A percentile compares a stretch with the other conserved stretches of the same genome.
Evolutionary conservation across 2,888 invertebrate genomes (phyloP).

Genomic region (Helicoverpa assulta): DNA sequence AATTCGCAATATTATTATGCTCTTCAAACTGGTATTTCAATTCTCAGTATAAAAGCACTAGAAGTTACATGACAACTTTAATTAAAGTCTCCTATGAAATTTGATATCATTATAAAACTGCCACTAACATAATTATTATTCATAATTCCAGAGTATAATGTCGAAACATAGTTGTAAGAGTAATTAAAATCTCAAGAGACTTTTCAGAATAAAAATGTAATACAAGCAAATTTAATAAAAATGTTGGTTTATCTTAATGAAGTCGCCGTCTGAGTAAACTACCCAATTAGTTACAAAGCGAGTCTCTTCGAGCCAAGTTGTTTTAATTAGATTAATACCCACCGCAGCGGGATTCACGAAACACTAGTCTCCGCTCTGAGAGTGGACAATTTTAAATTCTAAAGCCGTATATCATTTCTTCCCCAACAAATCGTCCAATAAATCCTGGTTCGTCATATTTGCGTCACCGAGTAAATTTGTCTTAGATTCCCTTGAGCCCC

Average conservation of each 20-base stretch:
- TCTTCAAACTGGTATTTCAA: conserved; percentile 1
- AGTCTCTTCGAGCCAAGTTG: conserved; percentile 25
- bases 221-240: conserved; percentile 28
- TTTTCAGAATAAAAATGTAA: conserved; percentile 19
- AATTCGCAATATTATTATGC: not conserved
- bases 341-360: conserved; percentile 9
- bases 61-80: conserved; percentile 29
- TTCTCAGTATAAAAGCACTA: conserved; percentile 1
- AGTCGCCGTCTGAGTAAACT: conserved; percentile 34
- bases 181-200: conserved; percentile 25
- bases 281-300: conserved; percentile 36
- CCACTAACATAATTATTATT: conserved; percentile 7
- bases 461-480: conserved; percentile 78
- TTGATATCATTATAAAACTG: not conserved
- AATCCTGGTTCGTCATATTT: conserved; percentile 83
- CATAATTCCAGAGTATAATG: not conserved
- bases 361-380: conserved; percentile 16
- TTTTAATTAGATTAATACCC: conserved; percentile 43
- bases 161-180: conserved; percentile 18
- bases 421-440: conserved; percentile 84
- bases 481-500: conserved; percentile 71
- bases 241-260: conserved; percentile 42
- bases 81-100: conserved; percentile 23
- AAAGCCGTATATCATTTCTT: conserved; percentile 81
- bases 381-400: conserved; percentile 23